These are phyloP conservation scores for Araneus ventricosus DNA, from an alignment of 1,140 invertebrate species.

Conservation along the genomic window DNA sequence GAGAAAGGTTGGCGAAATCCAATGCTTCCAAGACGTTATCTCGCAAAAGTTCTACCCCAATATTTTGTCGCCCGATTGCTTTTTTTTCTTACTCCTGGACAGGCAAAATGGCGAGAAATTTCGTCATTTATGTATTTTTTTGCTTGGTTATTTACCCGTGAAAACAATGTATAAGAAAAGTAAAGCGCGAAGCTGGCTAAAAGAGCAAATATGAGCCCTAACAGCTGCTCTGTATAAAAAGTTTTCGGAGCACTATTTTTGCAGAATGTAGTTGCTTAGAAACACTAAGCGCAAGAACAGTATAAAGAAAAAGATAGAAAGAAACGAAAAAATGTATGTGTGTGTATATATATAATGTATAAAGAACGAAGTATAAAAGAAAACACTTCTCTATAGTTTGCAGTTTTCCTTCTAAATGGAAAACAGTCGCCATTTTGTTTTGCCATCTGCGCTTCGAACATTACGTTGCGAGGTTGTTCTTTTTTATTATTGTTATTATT, in stretches of 20 bases:
- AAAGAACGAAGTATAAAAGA: not conserved
- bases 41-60: constrained; percentile 34
- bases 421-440: constrained; percentile 39
- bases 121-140: not conserved
- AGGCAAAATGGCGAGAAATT: not conserved
- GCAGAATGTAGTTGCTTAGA: not conserved
- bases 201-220: constrained; percentile 36
- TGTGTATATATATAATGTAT: not conserved
- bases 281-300: not conserved
- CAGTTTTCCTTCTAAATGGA: constrained; percentile 44
- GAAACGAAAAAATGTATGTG: not conserved
- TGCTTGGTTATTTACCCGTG: constrained; percentile 1
- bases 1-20: not conserved
- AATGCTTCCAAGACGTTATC: not conserved
- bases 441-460: constrained; percentile 21
- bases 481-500: not conserved
- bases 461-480: no score
- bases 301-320: not conserved
- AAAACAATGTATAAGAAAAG: constrained; percentile 17
- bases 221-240: constrained; percentile 24
- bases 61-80: not conserved
- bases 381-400: not conserved
- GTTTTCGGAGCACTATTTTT: constrained; percentile 16
- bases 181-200: not conserved
- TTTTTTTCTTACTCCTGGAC: not conserved